Evolutionary conservation across 1,140 invertebrate genomes (phyloP).

Genomic region (Megathymus violae): DNA sequence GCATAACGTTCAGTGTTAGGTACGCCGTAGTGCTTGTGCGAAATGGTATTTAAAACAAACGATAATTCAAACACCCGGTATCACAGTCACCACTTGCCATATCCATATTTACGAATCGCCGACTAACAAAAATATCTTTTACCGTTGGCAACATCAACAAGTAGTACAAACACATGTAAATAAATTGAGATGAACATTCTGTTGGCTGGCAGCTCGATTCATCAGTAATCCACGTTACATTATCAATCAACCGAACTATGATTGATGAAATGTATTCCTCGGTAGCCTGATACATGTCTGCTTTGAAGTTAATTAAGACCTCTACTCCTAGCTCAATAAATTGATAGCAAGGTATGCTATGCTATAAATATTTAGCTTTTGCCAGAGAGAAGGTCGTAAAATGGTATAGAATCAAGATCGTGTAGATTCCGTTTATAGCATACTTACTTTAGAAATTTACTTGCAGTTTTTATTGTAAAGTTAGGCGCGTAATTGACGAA

Average conservation of each 20-base stretch:
- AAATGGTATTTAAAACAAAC: too few species aligned
- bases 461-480: conserved; percentile 13
- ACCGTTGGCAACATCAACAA: conserved; percentile 76
- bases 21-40: too few species aligned
- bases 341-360: not conserved
- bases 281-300: conserved; percentile 77
- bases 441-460: conserved; percentile 9
- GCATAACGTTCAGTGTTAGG: too few species aligned
- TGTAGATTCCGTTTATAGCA: conserved; percentile 3
- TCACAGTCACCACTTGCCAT: too few species aligned
- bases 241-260: conserved; percentile 79
- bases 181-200: conserved; percentile 76
- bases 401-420: not conserved
- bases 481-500: conserved; percentile 3
- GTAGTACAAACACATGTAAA: conserved; percentile 80
- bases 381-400: conserved; percentile 3
- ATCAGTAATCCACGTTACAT: conserved; percentile 81
- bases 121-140: conserved; percentile 57
- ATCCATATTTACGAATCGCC: conserved; percentile 2
- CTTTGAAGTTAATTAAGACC: conserved; percentile 76
- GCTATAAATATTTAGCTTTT: conserved; percentile 2
- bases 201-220: conserved; percentile 62
- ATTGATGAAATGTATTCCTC: conserved; percentile 79
- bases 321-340: conserved; percentile 36
- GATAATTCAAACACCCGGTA: too few species aligned